Evolutionary conservation across 1,140 invertebrate species (phyloP), one percentile per base, ranked within the genome.

Genomic region (Batillaria attramentaria): DNA sequence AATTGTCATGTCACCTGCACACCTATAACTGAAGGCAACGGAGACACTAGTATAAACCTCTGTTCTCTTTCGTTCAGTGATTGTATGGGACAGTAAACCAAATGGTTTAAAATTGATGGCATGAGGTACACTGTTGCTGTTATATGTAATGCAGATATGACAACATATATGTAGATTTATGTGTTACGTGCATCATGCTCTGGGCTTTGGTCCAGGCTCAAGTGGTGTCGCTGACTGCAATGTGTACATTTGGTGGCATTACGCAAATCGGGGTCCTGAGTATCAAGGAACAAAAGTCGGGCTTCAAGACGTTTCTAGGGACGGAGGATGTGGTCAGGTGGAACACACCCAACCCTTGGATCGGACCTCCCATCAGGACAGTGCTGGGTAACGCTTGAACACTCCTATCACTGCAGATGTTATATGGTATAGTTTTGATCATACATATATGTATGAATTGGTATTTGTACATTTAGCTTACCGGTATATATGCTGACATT

Each of bases 271-370:
- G 86, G 1, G 43, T 87, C 31, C 80, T 81, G 50, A 86, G 85
- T 3, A 28, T 41, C 18, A 69, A 84, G 41, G 50, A 76, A 8
- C 50, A 84, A 16, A 62, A 73, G 35, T 42, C 69, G 35, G 80
- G 75, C 28, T 76, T 87, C 13, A 79, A 82, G 46, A 89, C 88
- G 13, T 87, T 84, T 42, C 72, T 85, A 3, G 88, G 88, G 3
- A 77, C 75, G 50, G 87, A 88, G 68, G 84, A 82, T 1, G 62
- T 87, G 20, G 74, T 84, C 43, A 79, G 77, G 31, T 84, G 82
- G 81, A 68, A 73, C 16, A 60, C 74, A 42, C 85, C 87, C n/a
- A 89, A 89, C 68, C 50, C 87, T 1, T 89, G 86, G 88, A 84
- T 88, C 4, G 88, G 88, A 20, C 86, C 88, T 41, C 77, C 81